Evolutionary conservation across 2,888 invertebrate species (phyloP).

Genomic region (Sesia bembeciformis): DNA sequence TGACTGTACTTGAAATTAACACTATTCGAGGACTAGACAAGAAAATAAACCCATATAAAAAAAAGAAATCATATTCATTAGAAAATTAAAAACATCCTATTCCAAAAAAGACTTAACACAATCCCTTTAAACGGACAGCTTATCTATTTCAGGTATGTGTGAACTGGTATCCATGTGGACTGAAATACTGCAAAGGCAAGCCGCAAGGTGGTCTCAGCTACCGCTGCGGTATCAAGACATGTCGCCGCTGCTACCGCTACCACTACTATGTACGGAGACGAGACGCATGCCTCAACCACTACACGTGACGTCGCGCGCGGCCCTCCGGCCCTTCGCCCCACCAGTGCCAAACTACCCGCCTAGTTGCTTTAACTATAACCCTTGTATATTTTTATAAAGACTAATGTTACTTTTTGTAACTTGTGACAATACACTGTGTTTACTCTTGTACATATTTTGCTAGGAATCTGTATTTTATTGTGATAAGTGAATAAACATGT

Average conservation of each 20-base stretch:
- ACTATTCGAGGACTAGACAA: neutral
- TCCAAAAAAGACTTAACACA: too few species aligned
- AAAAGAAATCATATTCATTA: neutral
- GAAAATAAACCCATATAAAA: neutral
- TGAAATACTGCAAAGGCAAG: conserved; percentile 94
- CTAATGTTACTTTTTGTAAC: conserved; percentile 7
- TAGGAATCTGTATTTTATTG: conserved; percentile 20
- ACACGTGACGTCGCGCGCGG: conserved; percentile 47
- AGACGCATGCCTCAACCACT: conserved; percentile 58
- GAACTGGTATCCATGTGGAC: conserved; percentile 96
- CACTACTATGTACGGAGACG: conserved; percentile 89
- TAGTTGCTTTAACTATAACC: conserved; percentile 18
- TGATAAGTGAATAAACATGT: conserved; percentile 3
- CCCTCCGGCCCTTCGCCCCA: conserved; percentile 13
- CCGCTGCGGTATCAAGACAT: conserved; percentile 96
- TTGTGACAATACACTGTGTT: conserved; percentile 24
- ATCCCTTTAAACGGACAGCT: too few species aligned
- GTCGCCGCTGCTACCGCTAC: conserved; percentile 91
- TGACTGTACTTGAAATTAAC: too few species aligned
- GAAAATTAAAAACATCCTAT: neutral
- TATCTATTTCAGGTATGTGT: conserved; percentile 75
- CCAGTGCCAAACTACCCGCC: conserved; percentile 16
- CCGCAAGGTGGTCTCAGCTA: conserved; percentile 80
- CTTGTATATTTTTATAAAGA: conserved; percentile 13
- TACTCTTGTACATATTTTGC: conserved; percentile 43